Evolutionary conservation across 2,888 invertebrate genomes (phyloP), one percentile per base, ranked within the genome.

Genomic region (Philopedon plagiatum): DNA sequence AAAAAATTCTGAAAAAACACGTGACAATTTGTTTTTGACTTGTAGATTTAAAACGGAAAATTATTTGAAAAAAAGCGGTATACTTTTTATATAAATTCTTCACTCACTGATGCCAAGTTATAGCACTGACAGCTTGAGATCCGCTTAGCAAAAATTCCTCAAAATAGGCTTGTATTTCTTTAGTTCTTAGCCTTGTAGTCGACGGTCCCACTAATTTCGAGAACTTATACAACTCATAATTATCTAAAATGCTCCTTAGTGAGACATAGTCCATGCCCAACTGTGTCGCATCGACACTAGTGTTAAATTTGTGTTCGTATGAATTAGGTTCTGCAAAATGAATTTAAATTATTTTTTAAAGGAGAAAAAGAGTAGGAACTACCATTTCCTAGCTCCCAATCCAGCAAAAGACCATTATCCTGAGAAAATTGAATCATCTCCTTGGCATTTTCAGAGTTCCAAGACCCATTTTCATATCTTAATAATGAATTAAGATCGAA

Each of bases 321-420:
- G 91, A 89, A 82, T 93, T 91, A 13, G 93, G 93, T 83, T 93
- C 93, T 89, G 65, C 51, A 78, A 74, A 66, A 74, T 39, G 57
- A 19, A 62, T 49, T 21, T 1, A 1, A 13, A 51, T 21, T 19
- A 4, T 2, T 15, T 34, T 15, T 44, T 39, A 39, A 2, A 2
- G 13, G 2, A 9, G 2, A 44, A 19, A 9, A 2, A 7, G 13
- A 21, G 2, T 34, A 5, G 2, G 3, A 39, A 18, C 18, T 83
- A 88, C 89, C 89, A 83, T 93, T 93, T 75, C 93, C 93, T 51
- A 93, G 86, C 81, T 93, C 91, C 91, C 91, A 93, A 79, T 90
- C 89, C 5, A 92, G 46, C 11, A 66, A 86, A 78, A 83, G 87
- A 37, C 87, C 85, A 73, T 88, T 87, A 2, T 84, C 80, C 76